These are phyloP conservation scores for Setophaga petechia DNA, from an alignment of 2,113 vertebrate species.

Conservation along the genomic window DNA sequence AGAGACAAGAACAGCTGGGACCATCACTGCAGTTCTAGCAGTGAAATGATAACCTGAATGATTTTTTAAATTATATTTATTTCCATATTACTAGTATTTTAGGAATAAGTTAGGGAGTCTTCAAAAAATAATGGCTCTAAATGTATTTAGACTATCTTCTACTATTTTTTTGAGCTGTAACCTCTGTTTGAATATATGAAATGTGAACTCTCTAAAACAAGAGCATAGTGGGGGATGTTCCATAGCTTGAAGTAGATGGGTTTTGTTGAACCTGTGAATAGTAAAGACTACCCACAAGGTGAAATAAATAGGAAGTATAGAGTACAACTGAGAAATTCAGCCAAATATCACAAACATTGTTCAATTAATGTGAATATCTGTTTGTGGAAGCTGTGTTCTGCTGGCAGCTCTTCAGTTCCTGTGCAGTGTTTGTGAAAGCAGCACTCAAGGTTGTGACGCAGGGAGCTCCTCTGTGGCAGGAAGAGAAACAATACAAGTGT, in stretches of 20 bases:
- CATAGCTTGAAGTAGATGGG: background rate
- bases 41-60: background rate
- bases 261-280: background rate
- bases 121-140: background rate
- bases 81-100: background rate
- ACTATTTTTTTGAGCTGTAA: background rate
- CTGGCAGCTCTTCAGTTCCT: background rate
- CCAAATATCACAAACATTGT: background rate
- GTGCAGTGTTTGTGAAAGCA: background rate
- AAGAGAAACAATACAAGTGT: background rate
- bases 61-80: background rate
- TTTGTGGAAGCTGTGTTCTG: background rate
- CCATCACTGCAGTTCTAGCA: background rate
- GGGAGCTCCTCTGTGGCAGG: background rate
- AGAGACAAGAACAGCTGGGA: background rate
- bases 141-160: background rate
- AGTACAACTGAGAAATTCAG: background rate
- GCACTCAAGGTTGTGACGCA: background rate
- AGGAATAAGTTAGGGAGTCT: background rate
- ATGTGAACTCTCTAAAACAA: background rate
- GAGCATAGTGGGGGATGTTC: background rate
- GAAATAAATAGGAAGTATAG: background rate
- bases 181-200: background rate
- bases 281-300: background rate
- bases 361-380: background rate